These are phyloP conservation scores for Papilio dardanus DNA, from an alignment of 1,140 invertebrate genomes.

Conservation along the genomic window DNA sequence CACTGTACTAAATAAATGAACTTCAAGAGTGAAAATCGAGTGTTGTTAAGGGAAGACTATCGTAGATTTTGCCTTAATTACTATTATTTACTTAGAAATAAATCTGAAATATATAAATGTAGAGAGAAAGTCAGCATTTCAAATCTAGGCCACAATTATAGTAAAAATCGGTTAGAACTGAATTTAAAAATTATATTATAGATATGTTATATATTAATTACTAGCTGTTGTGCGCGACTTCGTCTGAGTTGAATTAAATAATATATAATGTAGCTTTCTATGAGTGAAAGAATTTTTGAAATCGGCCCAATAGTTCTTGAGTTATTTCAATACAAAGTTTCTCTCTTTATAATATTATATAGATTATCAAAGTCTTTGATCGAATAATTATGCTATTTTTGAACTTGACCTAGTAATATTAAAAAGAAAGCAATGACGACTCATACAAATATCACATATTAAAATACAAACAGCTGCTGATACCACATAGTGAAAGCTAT, in stretches of 20 bases:
- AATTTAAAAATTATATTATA: slow-evolving; percentile 9
- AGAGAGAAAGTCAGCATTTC: slow-evolving; percentile 4
- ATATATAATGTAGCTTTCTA: too few relatives aligned
- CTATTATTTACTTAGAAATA: background rate
- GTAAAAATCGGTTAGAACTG: slow-evolving; percentile 22
- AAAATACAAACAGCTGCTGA: background rate
- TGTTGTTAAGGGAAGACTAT: too few relatives aligned
- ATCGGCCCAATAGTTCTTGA: too few relatives aligned
- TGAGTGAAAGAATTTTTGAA: too few relatives aligned
- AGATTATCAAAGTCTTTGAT: too few relatives aligned
- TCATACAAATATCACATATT: background rate
- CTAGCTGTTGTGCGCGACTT: too few relatives aligned
- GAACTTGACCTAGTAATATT: background rate
- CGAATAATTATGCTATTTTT: too few relatives aligned
- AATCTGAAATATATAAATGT: background rate
- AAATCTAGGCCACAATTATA: slow-evolving; percentile 16
- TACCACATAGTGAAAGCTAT: background rate
- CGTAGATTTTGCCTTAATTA: too few relatives aligned
- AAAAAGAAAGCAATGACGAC: background rate
- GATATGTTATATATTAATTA: background rate
- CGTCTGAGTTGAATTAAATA: too few relatives aligned
- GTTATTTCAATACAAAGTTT: too few relatives aligned
- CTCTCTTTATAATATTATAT: too few relatives aligned
- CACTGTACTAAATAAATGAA: background rate
- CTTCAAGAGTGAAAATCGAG: background rate